Evolutionary conservation across 1,140 invertebrate genomes (phyloP).

Genomic region (Drosophila ohnishii): DNA sequence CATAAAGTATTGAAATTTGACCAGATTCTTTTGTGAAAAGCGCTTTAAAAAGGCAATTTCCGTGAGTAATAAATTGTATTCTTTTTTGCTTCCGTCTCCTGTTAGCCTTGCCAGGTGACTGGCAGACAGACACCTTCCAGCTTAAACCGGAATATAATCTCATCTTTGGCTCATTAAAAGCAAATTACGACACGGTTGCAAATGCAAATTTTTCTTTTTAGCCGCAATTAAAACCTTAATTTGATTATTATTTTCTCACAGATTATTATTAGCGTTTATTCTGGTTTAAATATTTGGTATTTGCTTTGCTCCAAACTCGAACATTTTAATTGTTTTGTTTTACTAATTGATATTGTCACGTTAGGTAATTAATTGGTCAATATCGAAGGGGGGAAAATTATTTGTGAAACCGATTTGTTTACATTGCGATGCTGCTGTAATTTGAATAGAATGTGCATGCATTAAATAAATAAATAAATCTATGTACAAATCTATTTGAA

Average conservation of each 20-base stretch:
- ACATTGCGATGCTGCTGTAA: conserved; percentile 9
- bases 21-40: neutral
- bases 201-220: conserved; percentile 19
- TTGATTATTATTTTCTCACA: conserved; percentile 8
- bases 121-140: too few species aligned
- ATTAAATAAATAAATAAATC: conserved; percentile 9
- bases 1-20: neutral
- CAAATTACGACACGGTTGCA: conserved; percentile 9
- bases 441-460: neutral
- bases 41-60: neutral
- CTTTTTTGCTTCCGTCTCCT: neutral
- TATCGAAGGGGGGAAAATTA: neutral
- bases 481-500: neutral
- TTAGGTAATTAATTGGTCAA: conserved; percentile 33
- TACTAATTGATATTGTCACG: conserved; percentile 17
- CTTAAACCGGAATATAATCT: conserved; percentile 10
- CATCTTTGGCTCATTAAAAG: conserved; percentile 13
- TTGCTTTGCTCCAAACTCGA: neutral
- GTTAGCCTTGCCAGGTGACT: neutral
- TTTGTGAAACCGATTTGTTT: conserved; percentile 16
- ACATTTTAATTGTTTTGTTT: conserved; percentile 23
- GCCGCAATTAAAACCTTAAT: neutral
- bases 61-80: conserved; percentile 2
- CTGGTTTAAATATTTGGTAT: conserved; percentile 2
- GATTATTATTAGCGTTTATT: neutral